phyloP scores from a whole-genome alignment of 2,888 invertebrate species.

The Lasioglossum vierecki region DNA sequence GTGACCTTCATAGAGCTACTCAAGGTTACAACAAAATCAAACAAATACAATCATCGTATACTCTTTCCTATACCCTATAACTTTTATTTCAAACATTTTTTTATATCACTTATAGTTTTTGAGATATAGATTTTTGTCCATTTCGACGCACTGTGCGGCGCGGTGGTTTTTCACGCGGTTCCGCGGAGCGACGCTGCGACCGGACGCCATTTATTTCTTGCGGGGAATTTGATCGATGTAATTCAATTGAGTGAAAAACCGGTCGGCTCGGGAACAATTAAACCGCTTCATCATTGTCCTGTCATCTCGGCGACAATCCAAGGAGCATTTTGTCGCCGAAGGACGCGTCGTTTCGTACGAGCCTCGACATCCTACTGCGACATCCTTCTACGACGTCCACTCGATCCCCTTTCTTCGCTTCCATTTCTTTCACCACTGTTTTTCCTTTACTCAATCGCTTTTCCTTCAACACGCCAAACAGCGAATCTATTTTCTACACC shows the following conservation, averaged over 20 bases:
- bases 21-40: too few relatives aligned
- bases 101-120: too few relatives aligned
- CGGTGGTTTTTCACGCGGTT: background rate
- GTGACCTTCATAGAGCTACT: too few relatives aligned
- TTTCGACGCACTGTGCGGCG: too few relatives aligned
- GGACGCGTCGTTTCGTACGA: constrained; percentile 40
- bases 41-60: too few relatives aligned
- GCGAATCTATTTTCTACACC: background rate
- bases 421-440: background rate
- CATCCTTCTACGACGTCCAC: constrained; percentile 19
- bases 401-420: constrained; percentile 1
- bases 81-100: too few relatives aligned
- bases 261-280: constrained; percentile 49
- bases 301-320: constrained; percentile 45
- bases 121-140: too few relatives aligned
- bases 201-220: constrained; percentile 41
- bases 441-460: background rate
- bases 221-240: constrained; percentile 50
- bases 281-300: constrained; percentile 57
- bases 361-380: constrained; percentile 16
- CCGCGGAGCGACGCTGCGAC: background rate
- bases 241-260: constrained; percentile 53
- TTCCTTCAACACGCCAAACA: background rate
- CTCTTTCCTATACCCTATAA: too few relatives aligned
- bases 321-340: constrained; percentile 47